phyloP scores from a whole-genome alignment of 2,113 vertebrate genomes.

The Rhineura floridana region DNA sequence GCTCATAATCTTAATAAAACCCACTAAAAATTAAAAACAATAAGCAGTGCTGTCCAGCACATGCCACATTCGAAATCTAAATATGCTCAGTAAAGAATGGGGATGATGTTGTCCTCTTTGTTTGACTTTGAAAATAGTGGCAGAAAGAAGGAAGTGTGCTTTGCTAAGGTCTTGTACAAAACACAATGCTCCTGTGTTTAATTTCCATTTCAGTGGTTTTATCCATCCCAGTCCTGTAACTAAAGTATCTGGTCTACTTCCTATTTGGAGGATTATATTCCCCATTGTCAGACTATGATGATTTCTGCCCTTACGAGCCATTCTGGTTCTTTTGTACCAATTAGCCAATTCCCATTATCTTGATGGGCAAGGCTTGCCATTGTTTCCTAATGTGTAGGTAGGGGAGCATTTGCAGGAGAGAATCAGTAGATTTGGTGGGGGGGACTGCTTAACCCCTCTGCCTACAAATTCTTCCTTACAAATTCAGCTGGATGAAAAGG shows the following conservation, averaged over 20 bases:
- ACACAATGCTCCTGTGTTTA: neutral
- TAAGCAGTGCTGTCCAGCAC: neutral
- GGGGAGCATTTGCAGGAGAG: too few relatives aligned
- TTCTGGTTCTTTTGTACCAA: neutral
- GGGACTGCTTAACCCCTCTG: too few relatives aligned
- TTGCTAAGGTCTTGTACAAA: neutral
- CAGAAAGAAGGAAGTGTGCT: neutral
- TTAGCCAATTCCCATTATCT: neutral
- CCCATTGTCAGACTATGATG: neutral
- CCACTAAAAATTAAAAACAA: neutral
- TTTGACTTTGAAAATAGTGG: neutral
- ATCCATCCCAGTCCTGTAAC: neutral
- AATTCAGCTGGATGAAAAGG: too few relatives aligned
- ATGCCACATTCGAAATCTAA: neutral
- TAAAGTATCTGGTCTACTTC: neutral
- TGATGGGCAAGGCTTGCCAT: neutral
- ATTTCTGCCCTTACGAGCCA: neutral
- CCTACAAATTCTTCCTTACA: too few relatives aligned
- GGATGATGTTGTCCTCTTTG: neutral
- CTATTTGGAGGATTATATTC: neutral
- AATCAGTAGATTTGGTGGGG: too few relatives aligned
- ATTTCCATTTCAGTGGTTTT: conserved; percentile 2
- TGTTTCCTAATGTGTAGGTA: neutral
- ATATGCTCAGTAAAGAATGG: neutral
- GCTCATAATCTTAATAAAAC: neutral